Evolutionary conservation across 2,113 vertebrate species (phyloP).

Genomic region (Rafetus swinhoei): DNA sequence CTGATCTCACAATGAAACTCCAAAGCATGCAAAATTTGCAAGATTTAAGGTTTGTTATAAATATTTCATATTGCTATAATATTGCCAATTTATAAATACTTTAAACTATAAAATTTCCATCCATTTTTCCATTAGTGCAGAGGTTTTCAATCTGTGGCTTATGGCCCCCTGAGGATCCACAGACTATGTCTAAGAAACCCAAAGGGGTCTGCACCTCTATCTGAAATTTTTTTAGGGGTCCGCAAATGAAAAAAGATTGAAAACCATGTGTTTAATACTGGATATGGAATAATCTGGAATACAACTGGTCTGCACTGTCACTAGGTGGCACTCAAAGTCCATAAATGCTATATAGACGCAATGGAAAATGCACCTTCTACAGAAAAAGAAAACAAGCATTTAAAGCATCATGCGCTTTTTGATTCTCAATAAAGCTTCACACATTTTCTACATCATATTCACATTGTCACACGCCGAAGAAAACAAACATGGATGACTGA

Average conservation of each 20-base stretch:
- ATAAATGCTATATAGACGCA: neutral
- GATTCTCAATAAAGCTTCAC: constrained; percentile 19
- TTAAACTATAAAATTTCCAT: neutral
- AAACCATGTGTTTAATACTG: neutral
- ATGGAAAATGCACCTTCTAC: neutral
- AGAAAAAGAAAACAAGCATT: neutral
- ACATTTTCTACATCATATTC: constrained; percentile 33
- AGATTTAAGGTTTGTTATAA: neutral
- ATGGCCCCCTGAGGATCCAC: neutral
- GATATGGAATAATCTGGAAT: neutral
- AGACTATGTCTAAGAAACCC: neutral
- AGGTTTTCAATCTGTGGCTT: neutral
- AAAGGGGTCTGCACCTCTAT: neutral
- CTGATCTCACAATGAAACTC: neutral
- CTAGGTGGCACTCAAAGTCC: constrained; percentile 70
- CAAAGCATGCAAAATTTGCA: neutral
- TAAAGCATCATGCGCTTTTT: neutral
- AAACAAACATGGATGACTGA: constrained; percentile 39
- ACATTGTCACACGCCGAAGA: constrained; percentile 18
- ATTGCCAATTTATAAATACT: constrained; percentile 27
- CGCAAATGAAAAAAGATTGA: neutral
- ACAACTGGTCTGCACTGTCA: constrained; percentile 37
- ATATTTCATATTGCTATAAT: constrained; percentile 30
- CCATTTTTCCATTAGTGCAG: neutral
- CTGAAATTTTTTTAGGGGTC: neutral